phyloP scores from a whole-genome alignment of 2,797 vertebrate species.

The Rhinichthys osculus region DNA sequence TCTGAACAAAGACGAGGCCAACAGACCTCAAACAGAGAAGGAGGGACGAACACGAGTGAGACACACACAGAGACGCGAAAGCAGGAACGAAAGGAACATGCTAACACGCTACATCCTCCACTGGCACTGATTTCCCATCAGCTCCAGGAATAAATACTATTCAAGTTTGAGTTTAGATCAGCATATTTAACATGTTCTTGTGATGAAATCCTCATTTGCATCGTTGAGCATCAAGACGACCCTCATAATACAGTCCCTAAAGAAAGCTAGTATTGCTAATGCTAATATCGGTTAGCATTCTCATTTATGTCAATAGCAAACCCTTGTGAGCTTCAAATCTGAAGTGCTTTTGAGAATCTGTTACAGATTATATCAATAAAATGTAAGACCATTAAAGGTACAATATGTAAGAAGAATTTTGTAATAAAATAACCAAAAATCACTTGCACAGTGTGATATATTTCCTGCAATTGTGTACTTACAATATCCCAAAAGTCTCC shows the following conservation, averaged over 20 bases:
- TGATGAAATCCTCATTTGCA: not conserved
- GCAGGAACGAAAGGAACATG: not conserved
- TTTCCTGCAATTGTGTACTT: too few species aligned
- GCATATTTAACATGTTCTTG: not conserved
- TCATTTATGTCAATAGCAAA: not conserved
- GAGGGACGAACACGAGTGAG: constrained; percentile 26
- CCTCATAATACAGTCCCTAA: not conserved
- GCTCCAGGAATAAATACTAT: not conserved
- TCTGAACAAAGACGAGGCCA: constrained; percentile 65
- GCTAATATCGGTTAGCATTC: not conserved
- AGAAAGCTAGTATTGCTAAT: not conserved
- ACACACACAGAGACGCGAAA: too few species aligned
- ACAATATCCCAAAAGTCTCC: too few species aligned
- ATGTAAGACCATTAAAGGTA: not conserved
- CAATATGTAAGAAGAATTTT: too few species aligned
- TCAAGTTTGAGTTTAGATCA: not conserved
- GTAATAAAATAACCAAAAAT: too few species aligned
- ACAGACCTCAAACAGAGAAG: constrained; percentile 44
- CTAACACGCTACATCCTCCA: constrained; percentile 1
- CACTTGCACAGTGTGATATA: too few species aligned
- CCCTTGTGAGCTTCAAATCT: not conserved
- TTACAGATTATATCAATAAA: not conserved
- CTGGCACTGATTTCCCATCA: not conserved
- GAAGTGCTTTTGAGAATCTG: not conserved
- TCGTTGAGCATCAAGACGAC: not conserved